phyloP scores from a whole-genome alignment of 92 coral and sea anemone species.

The Epizoanthus illoricatus region DNA sequence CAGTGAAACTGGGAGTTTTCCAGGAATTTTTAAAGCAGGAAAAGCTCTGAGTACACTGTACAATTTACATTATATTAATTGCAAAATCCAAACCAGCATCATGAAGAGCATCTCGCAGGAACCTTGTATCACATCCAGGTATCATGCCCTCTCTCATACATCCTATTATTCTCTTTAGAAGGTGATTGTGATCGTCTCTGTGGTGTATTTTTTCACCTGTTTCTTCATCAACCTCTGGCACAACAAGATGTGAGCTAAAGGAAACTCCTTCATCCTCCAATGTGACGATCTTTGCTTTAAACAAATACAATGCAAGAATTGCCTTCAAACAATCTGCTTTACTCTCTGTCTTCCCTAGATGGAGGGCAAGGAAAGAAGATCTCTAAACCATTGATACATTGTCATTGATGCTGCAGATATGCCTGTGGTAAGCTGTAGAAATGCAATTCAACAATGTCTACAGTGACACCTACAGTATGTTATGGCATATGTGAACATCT shows the following conservation, averaged over 20 bases:
- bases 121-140: slow-evolving; percentile 48
- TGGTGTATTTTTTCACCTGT: slow-evolving; percentile 56
- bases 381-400: no score
- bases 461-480: no score
- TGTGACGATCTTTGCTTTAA: slow-evolving; percentile 18
- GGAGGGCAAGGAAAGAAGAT: no score
- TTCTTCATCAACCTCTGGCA: slow-evolving; percentile 55
- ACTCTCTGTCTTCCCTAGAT: slow-evolving; percentile 49
- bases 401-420: no score
- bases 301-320: slow-evolving; percentile 56
- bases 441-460: no score
- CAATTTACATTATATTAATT: no score
- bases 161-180: slow-evolving; percentile 48
- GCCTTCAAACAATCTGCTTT: slow-evolving; percentile 48
- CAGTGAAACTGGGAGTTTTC: no score
- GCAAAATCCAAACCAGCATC: no score
- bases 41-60: no score
- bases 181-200: slow-evolving; percentile 67
- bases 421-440: no score
- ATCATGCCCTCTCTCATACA: slow-evolving; percentile 60
- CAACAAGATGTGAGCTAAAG: slow-evolving; percentile 44
- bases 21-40: no score
- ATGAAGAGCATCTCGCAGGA: slow-evolving; percentile 57
- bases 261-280: slow-evolving; percentile 55
- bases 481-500: no score